Percentiles rank a stretch among this genome's conserved stretches.
phyloP scores from a whole-genome alignment of 2,113 vertebrate genomes.

The Dolichotis patagonum region DNA sequence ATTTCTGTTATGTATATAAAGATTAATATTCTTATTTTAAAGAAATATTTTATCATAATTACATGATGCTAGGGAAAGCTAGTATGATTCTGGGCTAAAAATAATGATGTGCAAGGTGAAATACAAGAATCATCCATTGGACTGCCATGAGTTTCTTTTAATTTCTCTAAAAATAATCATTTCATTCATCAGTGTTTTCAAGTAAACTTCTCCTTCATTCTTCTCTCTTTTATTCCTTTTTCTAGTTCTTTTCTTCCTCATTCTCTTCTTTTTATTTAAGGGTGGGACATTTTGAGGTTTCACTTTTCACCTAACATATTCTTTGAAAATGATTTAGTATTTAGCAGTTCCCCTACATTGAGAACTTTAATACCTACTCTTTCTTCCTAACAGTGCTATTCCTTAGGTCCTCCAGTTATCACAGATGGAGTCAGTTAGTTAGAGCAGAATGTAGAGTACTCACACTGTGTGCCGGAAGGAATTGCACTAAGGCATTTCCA shows the following conservation, averaged over 20 bases:
- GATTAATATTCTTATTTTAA: not conserved
- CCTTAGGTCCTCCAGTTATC: not conserved
- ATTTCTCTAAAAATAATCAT: not conserved
- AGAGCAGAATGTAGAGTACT: not conserved
- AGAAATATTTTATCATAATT: slow-evolving; percentile 30
- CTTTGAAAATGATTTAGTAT: not conserved
- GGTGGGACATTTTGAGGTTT: not conserved
- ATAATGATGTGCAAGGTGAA: not conserved
- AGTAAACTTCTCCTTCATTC: not conserved
- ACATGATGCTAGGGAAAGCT: not conserved
- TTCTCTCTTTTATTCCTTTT: not conserved
- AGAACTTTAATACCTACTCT: not conserved
- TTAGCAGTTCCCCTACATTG: not conserved
- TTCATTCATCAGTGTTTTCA: not conserved
- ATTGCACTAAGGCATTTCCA: not conserved
- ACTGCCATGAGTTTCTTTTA: not conserved
- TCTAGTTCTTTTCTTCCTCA: not conserved
- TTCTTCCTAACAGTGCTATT: not conserved
- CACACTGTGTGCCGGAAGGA: not conserved
- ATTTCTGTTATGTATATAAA: not conserved
- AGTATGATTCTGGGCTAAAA: not conserved
- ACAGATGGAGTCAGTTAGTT: not conserved
- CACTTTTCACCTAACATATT: not conserved
- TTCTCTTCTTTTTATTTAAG: not conserved
- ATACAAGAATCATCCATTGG: not conserved